Evolutionary conservation across 53 echinoderm and acorn worm species (phyloP).

Genomic region (Luidia sarsii): DNA sequence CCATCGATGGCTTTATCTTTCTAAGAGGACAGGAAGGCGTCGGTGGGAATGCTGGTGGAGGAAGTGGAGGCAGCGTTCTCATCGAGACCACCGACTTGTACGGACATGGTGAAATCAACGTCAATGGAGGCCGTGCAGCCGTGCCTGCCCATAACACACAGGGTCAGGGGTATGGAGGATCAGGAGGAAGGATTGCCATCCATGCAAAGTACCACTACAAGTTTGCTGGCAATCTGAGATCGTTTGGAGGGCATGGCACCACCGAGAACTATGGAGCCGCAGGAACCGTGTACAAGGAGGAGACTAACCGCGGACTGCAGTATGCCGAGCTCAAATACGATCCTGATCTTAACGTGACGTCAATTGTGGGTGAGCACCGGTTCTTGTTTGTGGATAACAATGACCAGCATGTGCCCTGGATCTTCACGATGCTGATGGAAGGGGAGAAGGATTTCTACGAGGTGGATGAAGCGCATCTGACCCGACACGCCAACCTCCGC

Average conservation of each 20-base stretch:
- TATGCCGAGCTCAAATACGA: constrained; percentile 87
- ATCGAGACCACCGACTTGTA: constrained; percentile 83
- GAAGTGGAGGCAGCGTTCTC: constrained; percentile 85
- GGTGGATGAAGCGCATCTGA: constrained; percentile 86
- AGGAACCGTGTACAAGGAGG: constrained; percentile 85
- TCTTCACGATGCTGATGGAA: constrained; percentile 88
- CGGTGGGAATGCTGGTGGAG: constrained; percentile 72
- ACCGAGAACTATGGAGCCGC: constrained; percentile 78
- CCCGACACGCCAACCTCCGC: constrained; percentile 81
- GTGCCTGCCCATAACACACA: background rate
- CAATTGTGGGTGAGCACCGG: constrained; percentile 70
- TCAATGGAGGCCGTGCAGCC: constrained; percentile 81
- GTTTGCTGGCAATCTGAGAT: constrained; percentile 71
- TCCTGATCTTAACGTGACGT: constrained; percentile 67
- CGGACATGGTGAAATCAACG: constrained; percentile 89
- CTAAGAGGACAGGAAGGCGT: constrained; percentile 67
- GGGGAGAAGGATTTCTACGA: constrained; percentile 76
- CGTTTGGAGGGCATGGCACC: constrained; percentile 72
- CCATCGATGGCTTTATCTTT: constrained; percentile 73
- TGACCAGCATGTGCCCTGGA: constrained; percentile 77
- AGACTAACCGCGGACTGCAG: constrained; percentile 84
- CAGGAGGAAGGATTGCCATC: constrained; percentile 89
- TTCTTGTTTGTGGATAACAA: constrained; percentile 80
- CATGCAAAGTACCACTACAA: constrained; percentile 75
- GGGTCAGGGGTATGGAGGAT: constrained; percentile 79